Evolutionary conservation across 2,888 invertebrate genomes (phyloP), one percentile per base, ranked within the genome.

Genomic region (Marronus borbonicus): DNA sequence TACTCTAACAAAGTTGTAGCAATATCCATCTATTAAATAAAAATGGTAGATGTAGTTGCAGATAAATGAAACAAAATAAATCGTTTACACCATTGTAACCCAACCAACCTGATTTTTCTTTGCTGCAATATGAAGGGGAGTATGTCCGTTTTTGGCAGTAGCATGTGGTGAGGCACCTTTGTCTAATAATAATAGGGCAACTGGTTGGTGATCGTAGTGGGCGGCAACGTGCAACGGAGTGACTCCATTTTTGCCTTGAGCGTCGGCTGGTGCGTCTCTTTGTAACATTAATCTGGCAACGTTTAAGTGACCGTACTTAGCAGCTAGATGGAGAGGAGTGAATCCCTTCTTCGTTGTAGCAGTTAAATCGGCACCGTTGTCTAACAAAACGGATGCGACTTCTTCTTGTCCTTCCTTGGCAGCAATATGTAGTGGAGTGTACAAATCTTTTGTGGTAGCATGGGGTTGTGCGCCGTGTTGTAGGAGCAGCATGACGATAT

Each of bases 341-440:
- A 99, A 98, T 10, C 98, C 98, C 90, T 96, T 96, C 84, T 98
- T 97, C 5, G 98, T 99, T n/a, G 97, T 94, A 1, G 97, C 94
- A 82, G 95, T 94, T 76, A 97, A 92, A 64, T 96, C 94, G 0
- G 98, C 98, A 81, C 95, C 95, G 88, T 98, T 93, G 84, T 99
- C 98, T 58, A 99, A 91, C 0, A 99, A 92, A 79, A 98, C 94
- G 12, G 94, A 92, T 0, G 97, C 97, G 85, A 91, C 91, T 88
- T 96, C 95, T 88, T 96, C 96, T 88, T 97, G 96, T 83, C 98
- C 98, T 88, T 98, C 98, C 88, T 99, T 99, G 72, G 98, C 97
- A 4, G 98, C 98, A 84, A 99, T 98, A 88, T 99, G 99, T 50
- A 99, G 90, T 0, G 98, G 96, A 1, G 98, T 98, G 90, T 99